Evolutionary conservation across 2,113 vertebrate species (phyloP), one percentile per base, ranked within the genome.

Genomic region (Poeciliopsis prolifica): DNA sequence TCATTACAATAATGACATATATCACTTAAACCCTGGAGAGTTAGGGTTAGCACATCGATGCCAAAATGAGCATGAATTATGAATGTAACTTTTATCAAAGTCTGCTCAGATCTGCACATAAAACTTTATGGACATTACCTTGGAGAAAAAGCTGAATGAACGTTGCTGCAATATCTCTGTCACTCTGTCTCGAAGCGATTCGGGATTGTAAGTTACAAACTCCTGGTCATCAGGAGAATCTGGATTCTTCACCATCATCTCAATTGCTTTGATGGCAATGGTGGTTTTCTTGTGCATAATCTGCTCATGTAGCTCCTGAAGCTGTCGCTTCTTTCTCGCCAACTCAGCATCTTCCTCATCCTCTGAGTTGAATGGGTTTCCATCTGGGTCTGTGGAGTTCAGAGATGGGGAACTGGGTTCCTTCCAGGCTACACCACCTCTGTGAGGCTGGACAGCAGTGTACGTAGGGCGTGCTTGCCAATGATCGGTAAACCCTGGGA

Each of bases 181-280:
- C 42, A 93, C 91, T 40, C 87, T 83, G 8, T 88, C 81, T 79
- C 42, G 74, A 0, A 93, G 89, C 29, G 74, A 48, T 68, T 48
- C 29, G 24, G 7, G 48, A 2, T 28, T 11, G 9, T 28, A 15
- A 44, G 11, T 0, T 14, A 15, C 22, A 4, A 67, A 5, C 1
- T 48, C 48, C 1, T 72, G 37, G 2, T 51, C 26, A 62, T 0
- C 2, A 0, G 70, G 65, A 70, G 28, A 4, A 3, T 35, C 68
- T 0, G 44, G 22, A 2, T 29, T 58, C 22, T 69, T 67, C 26
- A 33, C 26, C 40, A 29, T 4, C 1, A 19, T 37, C 19, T 71
- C 35, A 2, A 80, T 35, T 0, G 31, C 29, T 80, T 89, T 89
- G 26, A 75, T 29, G n/a, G 81, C 73, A 1, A 92, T 61, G 1